Conservation (phyloP, 2,888 invertebrate genomes). For the Dichetophora obliterata region DNA sequence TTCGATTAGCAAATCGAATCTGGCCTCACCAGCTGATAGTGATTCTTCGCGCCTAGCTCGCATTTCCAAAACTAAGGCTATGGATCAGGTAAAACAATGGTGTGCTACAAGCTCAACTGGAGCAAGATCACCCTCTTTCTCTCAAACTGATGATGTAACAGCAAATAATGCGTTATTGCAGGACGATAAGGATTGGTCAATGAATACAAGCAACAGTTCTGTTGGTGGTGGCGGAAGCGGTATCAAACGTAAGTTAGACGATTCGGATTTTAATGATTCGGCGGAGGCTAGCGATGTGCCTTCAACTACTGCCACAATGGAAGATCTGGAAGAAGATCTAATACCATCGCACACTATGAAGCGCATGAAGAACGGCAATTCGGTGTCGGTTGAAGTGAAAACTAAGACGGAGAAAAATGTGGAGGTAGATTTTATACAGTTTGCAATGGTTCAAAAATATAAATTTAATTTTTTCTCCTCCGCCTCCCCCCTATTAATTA, state of each 20-base stretch:
- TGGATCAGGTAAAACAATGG: slow-evolving; percentile 89
- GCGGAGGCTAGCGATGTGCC: slow-evolving; percentile 64
- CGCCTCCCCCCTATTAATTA: too few species aligned
- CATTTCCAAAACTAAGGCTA: slow-evolving; percentile 81
- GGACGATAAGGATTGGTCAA: slow-evolving; percentile 58
- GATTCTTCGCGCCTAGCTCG: slow-evolving; percentile 63
- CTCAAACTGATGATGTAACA: slow-evolving; percentile 40
- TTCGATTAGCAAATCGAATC: slow-evolving; percentile 45
- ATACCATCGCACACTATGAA: slow-evolving; percentile 72
- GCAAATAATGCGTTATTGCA: slow-evolving; percentile 39
- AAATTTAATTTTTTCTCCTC: background rate
- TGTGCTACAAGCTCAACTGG: slow-evolving; percentile 64
- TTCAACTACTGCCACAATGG: slow-evolving; percentile 55
- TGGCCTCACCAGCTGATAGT: slow-evolving; percentile 52
- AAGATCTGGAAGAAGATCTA: slow-evolving; percentile 73
- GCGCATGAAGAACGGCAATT: slow-evolving; percentile 69
- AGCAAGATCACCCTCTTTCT: slow-evolving; percentile 47
- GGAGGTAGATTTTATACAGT: background rate
- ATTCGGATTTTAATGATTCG: slow-evolving; percentile 71
- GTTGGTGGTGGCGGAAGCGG: slow-evolving; percentile 34
- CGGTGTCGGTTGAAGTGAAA: slow-evolving; percentile 61
- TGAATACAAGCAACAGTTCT: slow-evolving; percentile 47
- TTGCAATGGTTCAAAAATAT: background rate
- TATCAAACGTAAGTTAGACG: slow-evolving; percentile 70
- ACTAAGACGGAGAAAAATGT: slow-evolving; percentile 58